Percentiles rank a stretch among this genome's conserved stretches.
Conservation (phyloP, 2,888 invertebrate genomes). For the Xestia sexstrigata region DNA sequence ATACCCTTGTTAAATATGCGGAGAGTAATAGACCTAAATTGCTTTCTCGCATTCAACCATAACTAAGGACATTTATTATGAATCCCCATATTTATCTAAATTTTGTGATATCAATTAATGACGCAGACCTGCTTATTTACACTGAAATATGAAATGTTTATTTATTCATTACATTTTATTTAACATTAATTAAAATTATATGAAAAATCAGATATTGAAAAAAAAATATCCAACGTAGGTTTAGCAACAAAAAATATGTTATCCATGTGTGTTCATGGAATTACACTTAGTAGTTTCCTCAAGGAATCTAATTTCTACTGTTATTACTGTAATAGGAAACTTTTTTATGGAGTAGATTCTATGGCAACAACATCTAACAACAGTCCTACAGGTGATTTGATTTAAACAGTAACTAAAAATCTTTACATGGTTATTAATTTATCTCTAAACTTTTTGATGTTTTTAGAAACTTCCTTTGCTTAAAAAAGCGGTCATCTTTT, state of each 20-base stretch:
- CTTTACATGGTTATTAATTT: neutral
- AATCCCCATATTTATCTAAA: conserved; percentile 1
- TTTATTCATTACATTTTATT: neutral
- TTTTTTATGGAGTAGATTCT: neutral
- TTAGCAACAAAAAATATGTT: neutral
- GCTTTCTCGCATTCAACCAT: conserved; percentile 31
- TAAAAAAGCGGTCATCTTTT: neutral
- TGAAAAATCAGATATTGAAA: neutral
- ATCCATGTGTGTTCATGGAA: neutral
- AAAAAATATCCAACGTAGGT: neutral
- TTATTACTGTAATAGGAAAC: neutral
- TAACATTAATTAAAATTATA: neutral
- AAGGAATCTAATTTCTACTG: neutral
- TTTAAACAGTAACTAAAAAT: neutral
- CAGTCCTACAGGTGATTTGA: neutral
- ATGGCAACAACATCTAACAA: neutral
- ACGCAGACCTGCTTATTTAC: neutral
- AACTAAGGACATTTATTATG: conserved; percentile 13
- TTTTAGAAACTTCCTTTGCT: neutral
- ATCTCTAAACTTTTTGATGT: neutral
- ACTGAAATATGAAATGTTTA: neutral
- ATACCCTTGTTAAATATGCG: conserved; percentile 35
- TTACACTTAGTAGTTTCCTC: neutral
- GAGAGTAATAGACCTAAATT: conserved; percentile 29
- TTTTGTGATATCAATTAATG: neutral